Base-by-base conservation (phyloP, 2,888 invertebrate species). In the Netelia fuscicornis region DNA sequence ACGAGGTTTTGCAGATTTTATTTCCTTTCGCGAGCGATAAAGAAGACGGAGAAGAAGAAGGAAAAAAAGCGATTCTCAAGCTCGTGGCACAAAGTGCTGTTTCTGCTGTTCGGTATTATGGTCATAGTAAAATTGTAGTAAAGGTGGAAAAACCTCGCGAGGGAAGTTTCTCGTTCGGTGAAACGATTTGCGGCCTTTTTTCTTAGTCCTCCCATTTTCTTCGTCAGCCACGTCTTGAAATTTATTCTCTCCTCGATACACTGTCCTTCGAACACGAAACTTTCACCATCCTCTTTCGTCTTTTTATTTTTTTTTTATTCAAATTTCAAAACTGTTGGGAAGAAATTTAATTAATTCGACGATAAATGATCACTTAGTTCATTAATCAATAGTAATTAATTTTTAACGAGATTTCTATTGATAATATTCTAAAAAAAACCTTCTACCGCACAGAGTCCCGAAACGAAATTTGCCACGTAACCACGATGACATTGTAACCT, bases 31-130 rank as follows among this genome's bases (percentile, higher is more conserved):
- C 2, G 9, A 37, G 60, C 20, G 25, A 52, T 48, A 30, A 30
- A 30, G 30, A 30, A 2, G 30, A 30, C 5, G 30, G 5, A 30
- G 30, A 30, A 30, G 30, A 30, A 30, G 30, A 5, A 30, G 30
- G 72, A 58, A 74, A 74, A 80, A 72, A 68, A 52, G 23, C 42
- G 44, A 52, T 81, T 75, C 52, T 20, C n/a, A 67, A 54, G 37
- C 30, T 54, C 65, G 65, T 11, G 30, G 20, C 20, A 56, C 56
- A 58, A 56, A 67, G 56, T 67, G 23, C 44, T 67, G 65, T 56
- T 54, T 67, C n/a, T 20, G 20, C 13, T 56, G 76, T 68, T 68
- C 30, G 17, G 65, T 67, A 54, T 58, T n/a, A 67, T 74, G n/a
- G 74, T 37, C 23, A 48, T 11, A 13, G 60, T 81, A 60, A 72